Evolutionary conservation across 2,888 invertebrate species (phyloP).

Genomic region (Chrysodeixis includens): DNA sequence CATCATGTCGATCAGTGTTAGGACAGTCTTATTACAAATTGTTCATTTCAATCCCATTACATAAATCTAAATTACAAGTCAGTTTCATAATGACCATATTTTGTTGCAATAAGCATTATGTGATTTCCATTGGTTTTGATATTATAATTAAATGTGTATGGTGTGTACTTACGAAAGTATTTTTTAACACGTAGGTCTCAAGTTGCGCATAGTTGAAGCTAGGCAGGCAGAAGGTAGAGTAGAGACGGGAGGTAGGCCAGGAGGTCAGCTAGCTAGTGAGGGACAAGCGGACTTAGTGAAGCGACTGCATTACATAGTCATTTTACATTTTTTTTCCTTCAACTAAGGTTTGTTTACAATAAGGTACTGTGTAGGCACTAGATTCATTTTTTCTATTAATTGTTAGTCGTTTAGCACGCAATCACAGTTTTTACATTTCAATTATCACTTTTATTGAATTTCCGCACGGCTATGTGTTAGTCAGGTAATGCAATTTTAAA

Average conservation of each 20-base stretch:
- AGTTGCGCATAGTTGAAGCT: slow-evolving; percentile 87
- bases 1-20: slow-evolving; percentile 30
- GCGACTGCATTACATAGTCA: slow-evolving; percentile 73
- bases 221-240: slow-evolving; percentile 86
- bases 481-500: slow-evolving; percentile 55
- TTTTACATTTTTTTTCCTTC: slow-evolving; percentile 70
- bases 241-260: slow-evolving; percentile 81
- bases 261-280: slow-evolving; percentile 83
- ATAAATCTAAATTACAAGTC: slow-evolving; percentile 9
- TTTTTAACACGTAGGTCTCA: slow-evolving; percentile 88
- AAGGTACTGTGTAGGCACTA: slow-evolving; percentile 83
- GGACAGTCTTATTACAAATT: slow-evolving; percentile 36
- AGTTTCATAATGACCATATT: slow-evolving; percentile 19
- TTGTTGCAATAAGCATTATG: slow-evolving; percentile 13
- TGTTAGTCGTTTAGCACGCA: slow-evolving; percentile 75
- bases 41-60: slow-evolving; percentile 20
- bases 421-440: slow-evolving; percentile 84
- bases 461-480: slow-evolving; percentile 59
- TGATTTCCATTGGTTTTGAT: slow-evolving; percentile 35
- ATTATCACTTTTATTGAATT: slow-evolving; percentile 61
- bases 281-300: slow-evolving; percentile 82
- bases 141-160: slow-evolving; percentile 52
- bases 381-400: slow-evolving; percentile 69
- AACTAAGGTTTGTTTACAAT: slow-evolving; percentile 78
- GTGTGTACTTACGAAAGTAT: slow-evolving; percentile 72